Evolutionary conservation across 2,888 invertebrate species (phyloP).

Genomic region (Tetragonula carbonaria): DNA sequence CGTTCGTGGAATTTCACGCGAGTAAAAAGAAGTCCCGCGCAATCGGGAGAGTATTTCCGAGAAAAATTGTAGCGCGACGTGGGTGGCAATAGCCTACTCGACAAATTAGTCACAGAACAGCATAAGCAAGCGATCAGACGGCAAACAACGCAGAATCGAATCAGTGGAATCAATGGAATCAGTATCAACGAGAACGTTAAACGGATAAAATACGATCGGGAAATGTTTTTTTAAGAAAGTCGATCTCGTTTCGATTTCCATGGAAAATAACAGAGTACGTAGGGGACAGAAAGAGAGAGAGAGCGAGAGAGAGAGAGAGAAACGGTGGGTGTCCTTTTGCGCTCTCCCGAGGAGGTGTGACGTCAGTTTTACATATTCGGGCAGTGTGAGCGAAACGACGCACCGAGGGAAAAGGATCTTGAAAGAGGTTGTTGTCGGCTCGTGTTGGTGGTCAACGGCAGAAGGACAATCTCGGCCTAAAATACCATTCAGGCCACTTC

Average conservation of each 20-base stretch:
- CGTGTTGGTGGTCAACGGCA: constrained; percentile 20
- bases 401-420: constrained; percentile 76
- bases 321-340: constrained; percentile 81
- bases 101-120: constrained; percentile 9
- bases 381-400: constrained; percentile 78
- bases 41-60: neutral
- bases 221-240: neutral
- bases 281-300: constrained; percentile 1
- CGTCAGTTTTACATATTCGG: constrained; percentile 83
- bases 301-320: constrained; percentile 22
- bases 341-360: constrained; percentile 77
- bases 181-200: neutral
- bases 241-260: constrained; percentile 6
- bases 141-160: neutral
- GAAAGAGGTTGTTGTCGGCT: constrained; percentile 6
- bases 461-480: constrained; percentile 43
- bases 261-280: constrained; percentile 12
- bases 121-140: neutral
- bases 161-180: neutral
- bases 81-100: constrained; percentile 15
- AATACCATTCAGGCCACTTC: constrained; percentile 18
- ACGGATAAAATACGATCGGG: neutral
- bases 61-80: constrained; percentile 14
- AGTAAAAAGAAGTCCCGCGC: neutral
- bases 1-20: too few species aligned